These are phyloP conservation scores for Glossosoma conforme DNA, from an alignment of 1,140 invertebrate species.

Conservation along the genomic window DNA sequence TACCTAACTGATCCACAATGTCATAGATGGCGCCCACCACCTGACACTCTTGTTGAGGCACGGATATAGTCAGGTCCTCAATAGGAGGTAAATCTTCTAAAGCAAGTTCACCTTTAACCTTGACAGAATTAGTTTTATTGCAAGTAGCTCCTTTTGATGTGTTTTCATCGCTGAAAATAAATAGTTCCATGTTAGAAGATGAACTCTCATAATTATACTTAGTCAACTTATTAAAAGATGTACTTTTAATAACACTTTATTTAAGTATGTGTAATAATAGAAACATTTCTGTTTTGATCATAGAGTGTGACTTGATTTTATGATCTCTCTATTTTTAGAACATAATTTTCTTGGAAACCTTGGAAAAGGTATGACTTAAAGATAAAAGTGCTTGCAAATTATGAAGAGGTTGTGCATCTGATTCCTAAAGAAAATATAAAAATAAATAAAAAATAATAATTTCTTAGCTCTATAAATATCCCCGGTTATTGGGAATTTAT, in stretches of 20 bases:
- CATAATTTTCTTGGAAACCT: no score
- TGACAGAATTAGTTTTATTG: conserved; percentile 14
- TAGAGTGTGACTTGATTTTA: no score
- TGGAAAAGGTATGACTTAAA: no score
- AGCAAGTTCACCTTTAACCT: conserved; percentile 43
- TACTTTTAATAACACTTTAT: neutral
- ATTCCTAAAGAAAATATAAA: no score
- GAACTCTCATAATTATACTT: neutral
- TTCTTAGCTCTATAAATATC: no score
- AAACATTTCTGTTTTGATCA: neutral
- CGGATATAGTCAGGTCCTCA: conserved; percentile 73
- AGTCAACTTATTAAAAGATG: neutral
- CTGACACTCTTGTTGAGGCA: conserved; percentile 68
- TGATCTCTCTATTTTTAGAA: no score
- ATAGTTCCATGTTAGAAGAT: no score
- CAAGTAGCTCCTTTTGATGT: conserved; percentile 1
- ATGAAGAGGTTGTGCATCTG: no score
- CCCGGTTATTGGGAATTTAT: no score
- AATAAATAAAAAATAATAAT: no score
- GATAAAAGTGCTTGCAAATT: no score
- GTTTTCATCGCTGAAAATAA: conserved; percentile 13
- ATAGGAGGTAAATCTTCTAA: conserved; percentile 76
- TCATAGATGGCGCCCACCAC: conserved; percentile 68
- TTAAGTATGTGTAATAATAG: neutral
- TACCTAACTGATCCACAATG: conserved; percentile 69